Percentiles rank a stretch among this genome's conserved stretches.
Evolutionary conservation across 2,888 invertebrate genomes (phyloP).

Genomic region (Pemphredon lugubris): DNA sequence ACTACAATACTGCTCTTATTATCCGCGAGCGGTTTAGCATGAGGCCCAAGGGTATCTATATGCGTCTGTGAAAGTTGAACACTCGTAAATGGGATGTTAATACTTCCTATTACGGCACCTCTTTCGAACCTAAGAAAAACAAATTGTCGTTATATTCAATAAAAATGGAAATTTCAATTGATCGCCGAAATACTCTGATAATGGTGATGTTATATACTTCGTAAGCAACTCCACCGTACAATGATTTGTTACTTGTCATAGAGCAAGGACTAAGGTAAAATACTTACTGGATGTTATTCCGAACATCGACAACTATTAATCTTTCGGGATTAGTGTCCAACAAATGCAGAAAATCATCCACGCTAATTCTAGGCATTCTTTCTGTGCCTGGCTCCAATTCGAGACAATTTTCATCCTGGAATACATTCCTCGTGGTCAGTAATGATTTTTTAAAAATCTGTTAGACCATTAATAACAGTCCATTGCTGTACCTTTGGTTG

Average conservation of each 20-base stretch:
- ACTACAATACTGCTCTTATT: constrained; percentile 87
- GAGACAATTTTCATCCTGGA: constrained; percentile 72
- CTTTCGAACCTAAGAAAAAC: constrained; percentile 86
- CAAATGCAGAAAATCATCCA: constrained; percentile 90
- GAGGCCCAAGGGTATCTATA: constrained; percentile 87
- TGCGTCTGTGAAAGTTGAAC: constrained; percentile 88
- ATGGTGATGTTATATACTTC: too few species aligned
- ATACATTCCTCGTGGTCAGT: too few species aligned
- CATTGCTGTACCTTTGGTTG: constrained; percentile 75
- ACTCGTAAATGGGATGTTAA: constrained; percentile 94
- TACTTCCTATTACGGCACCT: constrained; percentile 90
- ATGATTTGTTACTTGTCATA: too few species aligned
- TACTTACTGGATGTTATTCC: constrained; percentile 85
- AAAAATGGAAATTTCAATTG: constrained; percentile 34
- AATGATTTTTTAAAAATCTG: too few species aligned
- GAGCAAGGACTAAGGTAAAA: too few species aligned
- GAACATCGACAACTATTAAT: constrained; percentile 87
- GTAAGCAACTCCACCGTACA: too few species aligned
- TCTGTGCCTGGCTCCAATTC: constrained; percentile 77
- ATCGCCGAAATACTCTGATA: too few species aligned
- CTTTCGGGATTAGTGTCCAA: constrained; percentile 84
- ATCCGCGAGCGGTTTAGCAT: constrained; percentile 84
- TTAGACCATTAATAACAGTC: too few species aligned
- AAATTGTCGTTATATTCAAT: constrained; percentile 36
- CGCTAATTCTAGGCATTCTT: constrained; percentile 89